Percentiles rank a stretch among this genome's conserved stretches.
phyloP scores from a whole-genome alignment of 2,888 invertebrate genomes.

The Lasioglossum leucozonium region DNA sequence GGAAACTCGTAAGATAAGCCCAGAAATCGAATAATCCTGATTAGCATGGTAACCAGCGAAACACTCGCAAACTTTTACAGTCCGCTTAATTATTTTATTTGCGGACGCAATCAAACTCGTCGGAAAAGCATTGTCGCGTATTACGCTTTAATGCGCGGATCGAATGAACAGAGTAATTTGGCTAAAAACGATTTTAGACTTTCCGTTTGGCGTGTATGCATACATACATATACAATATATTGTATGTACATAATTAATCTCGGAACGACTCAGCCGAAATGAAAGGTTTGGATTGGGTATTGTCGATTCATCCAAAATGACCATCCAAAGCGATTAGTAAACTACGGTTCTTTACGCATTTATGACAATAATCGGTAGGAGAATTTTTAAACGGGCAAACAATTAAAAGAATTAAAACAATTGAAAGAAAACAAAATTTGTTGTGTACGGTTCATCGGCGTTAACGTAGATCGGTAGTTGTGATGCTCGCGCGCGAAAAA shows the following conservation, averaged over 20 bases:
- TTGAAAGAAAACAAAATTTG: too few relatives aligned
- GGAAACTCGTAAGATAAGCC: not conserved
- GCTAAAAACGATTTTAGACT: not conserved
- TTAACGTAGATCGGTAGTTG: not conserved
- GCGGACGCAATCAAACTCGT: not conserved
- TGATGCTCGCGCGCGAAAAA: not conserved
- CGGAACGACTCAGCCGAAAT: not conserved
- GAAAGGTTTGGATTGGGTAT: not conserved
- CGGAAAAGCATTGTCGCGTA: not conserved
- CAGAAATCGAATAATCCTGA: not conserved
- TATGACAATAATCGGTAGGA: too few relatives aligned
- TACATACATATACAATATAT: too few relatives aligned
- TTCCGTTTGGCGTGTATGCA: too few relatives aligned
- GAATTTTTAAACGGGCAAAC: too few relatives aligned
- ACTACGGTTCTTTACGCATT: too few relatives aligned
- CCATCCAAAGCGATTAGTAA: too few relatives aligned
- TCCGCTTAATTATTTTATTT: not conserved
- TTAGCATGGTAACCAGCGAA: slow-evolving; percentile 6
- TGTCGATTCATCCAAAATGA: too few relatives aligned
- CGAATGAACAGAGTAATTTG: not conserved
- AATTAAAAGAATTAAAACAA: too few relatives aligned
- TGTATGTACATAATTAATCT: too few relatives aligned
- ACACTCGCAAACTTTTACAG: not conserved
- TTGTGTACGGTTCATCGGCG: too few relatives aligned
- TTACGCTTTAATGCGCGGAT: not conserved